Evolutionary conservation across 2,797 vertebrate species (phyloP).

Genomic region (Pangasius larnaudii): DNA sequence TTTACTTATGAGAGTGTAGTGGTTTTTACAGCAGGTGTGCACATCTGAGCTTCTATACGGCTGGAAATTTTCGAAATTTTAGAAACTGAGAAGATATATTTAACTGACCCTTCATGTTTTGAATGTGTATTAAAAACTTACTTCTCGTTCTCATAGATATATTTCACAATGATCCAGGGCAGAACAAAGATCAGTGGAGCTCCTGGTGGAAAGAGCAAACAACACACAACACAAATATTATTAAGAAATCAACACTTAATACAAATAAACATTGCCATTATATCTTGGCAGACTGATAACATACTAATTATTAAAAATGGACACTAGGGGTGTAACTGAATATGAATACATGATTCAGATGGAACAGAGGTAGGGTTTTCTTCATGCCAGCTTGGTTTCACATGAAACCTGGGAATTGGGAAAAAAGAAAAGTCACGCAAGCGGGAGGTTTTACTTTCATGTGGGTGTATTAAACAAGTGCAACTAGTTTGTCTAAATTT

Average conservation of each 20-base stretch:
- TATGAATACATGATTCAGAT: not conserved
- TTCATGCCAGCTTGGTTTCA: not conserved
- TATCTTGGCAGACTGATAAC: not conserved
- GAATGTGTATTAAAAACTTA: conserved; percentile 74
- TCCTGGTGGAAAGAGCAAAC: conserved; percentile 73
- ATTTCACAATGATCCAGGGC: conserved; percentile 88
- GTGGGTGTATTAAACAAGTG: not conserved
- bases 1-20: not conserved
- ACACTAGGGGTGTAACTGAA: too few relatives aligned
- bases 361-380: not conserved
- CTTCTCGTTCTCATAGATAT: conserved; percentile 90
- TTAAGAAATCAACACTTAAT: not conserved
- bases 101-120: not conserved
- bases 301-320: not conserved
- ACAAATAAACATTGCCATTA: not conserved
- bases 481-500: not conserved
- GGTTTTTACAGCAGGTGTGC: not conserved
- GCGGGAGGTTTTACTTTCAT: not conserved
- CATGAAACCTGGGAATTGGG: not conserved
- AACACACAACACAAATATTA: not conserved
- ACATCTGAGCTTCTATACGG: not conserved
- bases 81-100: not conserved
- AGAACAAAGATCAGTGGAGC: conserved; percentile 88
- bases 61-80: not conserved
- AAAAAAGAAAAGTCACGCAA: not conserved